Conservation (phyloP, 92 coral and sea anemone genomes). For the Phenganax stokvisi region DNA sequence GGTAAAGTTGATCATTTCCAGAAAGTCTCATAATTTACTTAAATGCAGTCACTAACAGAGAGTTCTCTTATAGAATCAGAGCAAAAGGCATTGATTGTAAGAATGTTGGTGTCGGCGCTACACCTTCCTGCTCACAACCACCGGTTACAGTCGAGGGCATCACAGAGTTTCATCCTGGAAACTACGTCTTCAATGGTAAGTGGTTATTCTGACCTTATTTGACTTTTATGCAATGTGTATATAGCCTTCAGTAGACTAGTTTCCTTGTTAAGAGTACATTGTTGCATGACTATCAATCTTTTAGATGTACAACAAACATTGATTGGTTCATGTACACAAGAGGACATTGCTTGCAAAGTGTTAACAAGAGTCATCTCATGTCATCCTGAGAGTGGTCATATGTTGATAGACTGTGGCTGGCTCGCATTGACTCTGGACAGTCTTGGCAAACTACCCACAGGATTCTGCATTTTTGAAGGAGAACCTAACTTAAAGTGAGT, state of each 20-base stretch:
- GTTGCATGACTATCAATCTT: background rate
- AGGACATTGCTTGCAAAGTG: slow-evolving; percentile 74
- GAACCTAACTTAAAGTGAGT: slow-evolving; percentile 88
- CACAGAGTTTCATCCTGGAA: slow-evolving; percentile 96
- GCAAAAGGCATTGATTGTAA: slow-evolving; percentile 68
- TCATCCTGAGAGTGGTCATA: slow-evolving; percentile 64
- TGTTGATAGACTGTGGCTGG: slow-evolving; percentile 93
- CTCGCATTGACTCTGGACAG: slow-evolving; percentile 78
- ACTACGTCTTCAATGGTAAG: slow-evolving; percentile 88
- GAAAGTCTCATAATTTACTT: background rate
- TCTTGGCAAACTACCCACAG: slow-evolving; percentile 58
- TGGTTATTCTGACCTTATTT: background rate
- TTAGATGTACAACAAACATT: slow-evolving; percentile 67
- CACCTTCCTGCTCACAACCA: slow-evolving; percentile 83
- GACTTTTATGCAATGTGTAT: background rate
- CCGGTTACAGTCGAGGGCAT: slow-evolving; percentile 56
- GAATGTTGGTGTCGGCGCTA: slow-evolving; percentile 74
- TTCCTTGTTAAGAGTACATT: too few relatives aligned
- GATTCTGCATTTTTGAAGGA: slow-evolving; percentile 74
- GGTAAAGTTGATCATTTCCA: slow-evolving; percentile 38
- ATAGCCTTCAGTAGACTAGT: background rate
- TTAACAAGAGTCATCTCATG: slow-evolving; percentile 79
- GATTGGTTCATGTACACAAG: slow-evolving; percentile 65
- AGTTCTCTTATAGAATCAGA: slow-evolving; percentile 46
- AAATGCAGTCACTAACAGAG: background rate